These are phyloP conservation scores for Lacerta viridis DNA, from an alignment of 2,797 vertebrate species.

Conservation along the genomic window DNA sequence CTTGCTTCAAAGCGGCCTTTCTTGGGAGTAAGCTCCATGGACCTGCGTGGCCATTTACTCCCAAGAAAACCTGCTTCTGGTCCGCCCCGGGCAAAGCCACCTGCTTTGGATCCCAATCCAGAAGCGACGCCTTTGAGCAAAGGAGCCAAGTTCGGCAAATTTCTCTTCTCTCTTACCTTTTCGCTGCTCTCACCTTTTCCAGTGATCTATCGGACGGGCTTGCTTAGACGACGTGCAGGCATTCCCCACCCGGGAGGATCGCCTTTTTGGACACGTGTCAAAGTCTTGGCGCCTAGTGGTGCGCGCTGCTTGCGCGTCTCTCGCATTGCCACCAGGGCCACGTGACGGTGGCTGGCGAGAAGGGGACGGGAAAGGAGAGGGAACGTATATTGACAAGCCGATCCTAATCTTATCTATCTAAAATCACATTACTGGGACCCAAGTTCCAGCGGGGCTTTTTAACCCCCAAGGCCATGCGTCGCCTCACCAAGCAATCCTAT, in stretches of 20 bases:
- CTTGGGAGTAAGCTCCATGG: neutral
- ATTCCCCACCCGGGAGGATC: neutral
- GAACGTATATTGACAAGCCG: neutral
- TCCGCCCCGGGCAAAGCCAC: too few relatives aligned
- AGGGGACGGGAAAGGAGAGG: neutral
- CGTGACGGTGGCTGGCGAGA: neutral
- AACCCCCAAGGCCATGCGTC: neutral
- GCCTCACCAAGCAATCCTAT: neutral
- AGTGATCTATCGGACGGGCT: neutral
- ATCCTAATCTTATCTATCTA: too few relatives aligned
- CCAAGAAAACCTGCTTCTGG: neutral
- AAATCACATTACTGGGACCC: neutral
- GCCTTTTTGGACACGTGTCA: neutral
- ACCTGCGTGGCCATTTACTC: neutral
- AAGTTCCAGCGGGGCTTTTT: neutral
- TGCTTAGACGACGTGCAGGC: neutral
- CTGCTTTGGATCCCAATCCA: neutral
- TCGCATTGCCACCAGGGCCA: neutral
- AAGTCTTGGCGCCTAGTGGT: neutral
- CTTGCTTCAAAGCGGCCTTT: neutral
- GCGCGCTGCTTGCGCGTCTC: neutral
- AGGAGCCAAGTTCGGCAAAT: neutral
- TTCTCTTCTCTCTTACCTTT: neutral
- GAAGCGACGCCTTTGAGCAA: neutral
- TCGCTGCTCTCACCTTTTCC: neutral